Base-by-base conservation (phyloP, 2,797 vertebrate species). In the Rhadinocentrus ornatus region DNA sequence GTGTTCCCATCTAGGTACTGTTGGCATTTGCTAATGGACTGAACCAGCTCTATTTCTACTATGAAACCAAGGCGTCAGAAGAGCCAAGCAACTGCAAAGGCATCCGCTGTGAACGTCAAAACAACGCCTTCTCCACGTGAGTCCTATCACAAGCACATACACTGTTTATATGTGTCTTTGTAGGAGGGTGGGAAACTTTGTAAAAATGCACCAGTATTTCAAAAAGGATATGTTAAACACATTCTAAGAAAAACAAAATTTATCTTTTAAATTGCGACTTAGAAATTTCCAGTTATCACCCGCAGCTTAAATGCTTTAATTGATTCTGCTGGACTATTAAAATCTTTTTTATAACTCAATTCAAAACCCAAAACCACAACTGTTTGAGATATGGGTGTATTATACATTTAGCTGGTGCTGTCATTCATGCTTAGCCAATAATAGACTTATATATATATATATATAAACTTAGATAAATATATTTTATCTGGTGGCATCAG, bases 101-200 rank as follows among this genome's bases (percentile, higher is more conserved):
- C 60, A 99, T 99, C 86, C 96, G 97, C 81, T 99, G 97, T 77
- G 97, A 99, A 93, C 96, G 95, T 90, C 97, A 99, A 93, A 99
- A 99, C 94, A 99, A 99, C 69, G 97, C 97, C 82, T 99, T 99
- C 93, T 99, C 97, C 75, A 99, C 97, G 97, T 99, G 95, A 97
- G 97, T 71, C 22, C 41, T 26, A 13, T 16, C 48, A 22, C 46
- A 11, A 35, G 32, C 18, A 35, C 18, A 35, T 4, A 11, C n/a
- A 15, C 58, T 32, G 65, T 52, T 0, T 56, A 24, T 53, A 31
- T 65, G 54, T 53, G 55, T 56, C 20, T 22, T 35, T 54, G 63
- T n/a, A n/a, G 24, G 20, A 16, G 34, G 15, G 24, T 8, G 37
- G 26, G 52, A 13, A 0, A 12, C 24, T 2, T 8, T 46, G 8